A percentile compares a stretch with the other conserved stretches of the same genome.
phyloP scores from a whole-genome alignment of 2,113 vertebrate species.

The Sarotherodon lohbergeri region DNA sequence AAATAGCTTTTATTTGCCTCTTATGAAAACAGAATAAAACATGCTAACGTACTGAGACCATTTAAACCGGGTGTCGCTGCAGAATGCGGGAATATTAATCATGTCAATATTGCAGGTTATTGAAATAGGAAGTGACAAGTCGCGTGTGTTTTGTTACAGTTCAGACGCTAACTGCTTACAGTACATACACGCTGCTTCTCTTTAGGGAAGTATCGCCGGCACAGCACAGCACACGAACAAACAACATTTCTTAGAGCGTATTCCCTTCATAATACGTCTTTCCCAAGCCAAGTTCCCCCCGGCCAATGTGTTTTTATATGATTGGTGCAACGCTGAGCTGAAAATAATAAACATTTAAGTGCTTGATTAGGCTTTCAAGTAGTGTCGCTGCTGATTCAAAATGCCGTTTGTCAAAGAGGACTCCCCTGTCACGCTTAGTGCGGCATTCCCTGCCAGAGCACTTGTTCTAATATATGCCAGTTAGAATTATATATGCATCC shows the following conservation, averaged over 20 bases:
- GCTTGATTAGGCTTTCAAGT: constrained; percentile 47
- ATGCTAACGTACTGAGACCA: constrained; percentile 44
- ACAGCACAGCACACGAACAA: not conserved
- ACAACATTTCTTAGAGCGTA: not conserved
- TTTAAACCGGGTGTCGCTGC: constrained; percentile 32
- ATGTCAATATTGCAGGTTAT: constrained; percentile 27
- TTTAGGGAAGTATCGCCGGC: constrained; percentile 14
- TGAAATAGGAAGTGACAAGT: constrained; percentile 42
- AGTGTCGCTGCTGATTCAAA: constrained; percentile 59
- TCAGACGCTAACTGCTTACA: constrained; percentile 2
- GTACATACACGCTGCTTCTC: not conserved
- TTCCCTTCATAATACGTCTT: constrained; percentile 18
- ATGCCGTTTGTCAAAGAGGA: constrained; percentile 59
- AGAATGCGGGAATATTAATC: constrained; percentile 38
- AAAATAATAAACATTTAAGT: constrained; percentile 59
- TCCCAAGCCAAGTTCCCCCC: not conserved
- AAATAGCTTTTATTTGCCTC: constrained; percentile 51
- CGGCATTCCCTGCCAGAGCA: constrained; percentile 43
- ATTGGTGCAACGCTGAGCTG: constrained; percentile 1
- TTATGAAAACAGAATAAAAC: constrained; percentile 62
- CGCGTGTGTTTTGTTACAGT: constrained; percentile 23
- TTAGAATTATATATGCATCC: constrained; percentile 64
- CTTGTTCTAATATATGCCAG: constrained; percentile 59
- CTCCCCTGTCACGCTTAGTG: constrained; percentile 47
- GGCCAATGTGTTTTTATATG: constrained; percentile 30